Evolutionary conservation across 2,888 invertebrate genomes (phyloP), one percentile per base, ranked within the genome.

Genomic region (Cosmorhoe ocellata): DNA sequence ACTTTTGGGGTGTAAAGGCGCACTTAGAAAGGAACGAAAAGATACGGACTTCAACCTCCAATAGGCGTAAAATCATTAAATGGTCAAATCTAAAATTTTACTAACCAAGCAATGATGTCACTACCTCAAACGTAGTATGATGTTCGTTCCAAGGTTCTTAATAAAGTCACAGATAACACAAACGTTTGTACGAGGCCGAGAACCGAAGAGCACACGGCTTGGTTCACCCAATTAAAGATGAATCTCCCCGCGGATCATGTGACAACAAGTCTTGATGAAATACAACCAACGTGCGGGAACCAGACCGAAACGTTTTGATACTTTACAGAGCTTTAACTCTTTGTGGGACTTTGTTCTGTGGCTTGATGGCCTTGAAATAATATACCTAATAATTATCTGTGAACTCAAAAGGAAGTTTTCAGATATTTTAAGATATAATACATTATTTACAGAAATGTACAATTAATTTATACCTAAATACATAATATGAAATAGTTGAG

Each of bases 201-300:
- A 72, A 62, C 68, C 67, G 70, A 74, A 71, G 63, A 61, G 66
- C 66, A 66, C 72, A 67, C 68, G 63, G 66, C 64, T 68, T 61
- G 71, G 69, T 77, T 82, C 81, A 80, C 81, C 85, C 85, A 87
- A 86, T 85, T 85, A 86, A 85, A 84, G 82, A 84, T 81, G 84
- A 84, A 85, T 83, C 84, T 82, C 76, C 68, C 79, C 77, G 76
- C 74, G 78, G 77, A 85, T 84, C 86, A 84, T 80, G 81, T 84
- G 86, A 84, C 86, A 84, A 81, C 83, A 78, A 74, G 74, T 61
- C 79, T 73, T 73, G 79, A 84, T 84, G 83, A 85, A 81, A 83
- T 85, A 84, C 81, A 71, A 72, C 81, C 77, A 63, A 66, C 70
- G 64, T 51, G 61, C 58, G 51, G 59, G 45, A 51, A 46, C 34